Percentiles rank a stretch among this genome's conserved stretches.
Conservation (phyloP, 2,888 invertebrate species). For the Ectropis crepuscularia region DNA sequence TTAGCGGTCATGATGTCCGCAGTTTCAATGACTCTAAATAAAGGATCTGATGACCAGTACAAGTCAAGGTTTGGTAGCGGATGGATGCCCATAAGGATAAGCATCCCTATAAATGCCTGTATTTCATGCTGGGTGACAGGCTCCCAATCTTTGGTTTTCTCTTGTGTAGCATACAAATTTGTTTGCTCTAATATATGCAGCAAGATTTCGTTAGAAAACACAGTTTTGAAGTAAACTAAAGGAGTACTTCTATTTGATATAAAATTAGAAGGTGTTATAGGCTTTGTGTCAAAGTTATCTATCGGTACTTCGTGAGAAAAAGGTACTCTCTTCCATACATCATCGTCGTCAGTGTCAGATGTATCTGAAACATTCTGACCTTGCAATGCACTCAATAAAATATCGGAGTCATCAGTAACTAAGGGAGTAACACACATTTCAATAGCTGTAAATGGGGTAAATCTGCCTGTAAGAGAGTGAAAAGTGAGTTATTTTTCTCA, state of each 20-base stretch:
- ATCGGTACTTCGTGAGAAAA: slow-evolving; percentile 29
- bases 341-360: slow-evolving; percentile 25
- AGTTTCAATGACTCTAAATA: slow-evolving; percentile 26
- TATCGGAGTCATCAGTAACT: slow-evolving; percentile 20
- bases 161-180: slow-evolving; percentile 28
- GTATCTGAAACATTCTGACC: slow-evolving; percentile 20
- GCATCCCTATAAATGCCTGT: slow-evolving; percentile 27
- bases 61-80: slow-evolving; percentile 25
- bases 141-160: slow-evolving; percentile 23
- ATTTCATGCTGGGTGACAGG: slow-evolving; percentile 27
- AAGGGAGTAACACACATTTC: no score
- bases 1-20: slow-evolving; percentile 25
- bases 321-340: slow-evolving; percentile 27
- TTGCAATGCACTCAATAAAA: slow-evolving; percentile 22
- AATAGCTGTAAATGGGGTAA: no score
- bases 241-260: slow-evolving; percentile 24
- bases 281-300: slow-evolving; percentile 24
- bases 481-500: no score
- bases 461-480: no score
- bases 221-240: slow-evolving; percentile 18
- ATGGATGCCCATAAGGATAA: slow-evolving; percentile 28
- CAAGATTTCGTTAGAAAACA: slow-evolving; percentile 25
- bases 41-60: slow-evolving; percentile 31
- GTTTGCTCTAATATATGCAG: slow-evolving; percentile 26
- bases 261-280: slow-evolving; percentile 24